phyloP scores from a whole-genome alignment of 2,888 invertebrate species.

The Anoncus sp. region DNA sequence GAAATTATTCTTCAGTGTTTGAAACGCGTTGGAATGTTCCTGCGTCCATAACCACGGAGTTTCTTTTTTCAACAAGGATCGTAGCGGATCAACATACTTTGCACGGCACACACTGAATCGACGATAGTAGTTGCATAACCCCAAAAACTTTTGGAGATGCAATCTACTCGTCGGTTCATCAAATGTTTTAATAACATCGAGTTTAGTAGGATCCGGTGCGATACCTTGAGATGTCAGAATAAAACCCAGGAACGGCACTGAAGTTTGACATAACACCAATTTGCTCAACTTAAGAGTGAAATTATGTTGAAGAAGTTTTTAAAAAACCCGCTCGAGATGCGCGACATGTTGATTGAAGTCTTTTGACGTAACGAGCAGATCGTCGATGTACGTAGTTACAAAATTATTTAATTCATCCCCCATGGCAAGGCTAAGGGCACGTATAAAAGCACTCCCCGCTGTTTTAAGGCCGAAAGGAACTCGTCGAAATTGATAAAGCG shows the following conservation, averaged over 20 bases:
- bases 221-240: conserved; percentile 40
- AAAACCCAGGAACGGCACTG: conserved; percentile 55
- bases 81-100: conserved; percentile 51
- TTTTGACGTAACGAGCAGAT: too few relatives aligned
- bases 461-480: too few relatives aligned
- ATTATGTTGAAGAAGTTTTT: conserved; percentile 55
- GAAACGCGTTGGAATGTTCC: too few relatives aligned
- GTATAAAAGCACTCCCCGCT: too few relatives aligned
- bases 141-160: conserved; percentile 67
- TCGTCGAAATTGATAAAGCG: too few relatives aligned
- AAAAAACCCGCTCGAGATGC: conserved; percentile 67
- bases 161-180: conserved; percentile 66
- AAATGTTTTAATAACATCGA: conserved; percentile 66
- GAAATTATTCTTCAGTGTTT: too few relatives aligned
- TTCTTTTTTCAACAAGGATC: conserved; percentile 44
- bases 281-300: conserved; percentile 71
- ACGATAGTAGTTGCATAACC: conserved; percentile 57
- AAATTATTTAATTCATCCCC: too few relatives aligned
- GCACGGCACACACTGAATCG: conserved; percentile 48
- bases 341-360: conserved; percentile 68
- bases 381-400: too few relatives aligned
- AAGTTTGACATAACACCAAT: conserved; percentile 58
- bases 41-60: conserved; percentile 52
- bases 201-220: conserved; percentile 45
- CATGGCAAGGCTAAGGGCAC: too few relatives aligned